These are phyloP conservation scores for Quadroppia sp. DNA, from an alignment of 2,888 invertebrate genomes.

Conservation along the genomic window DNA sequence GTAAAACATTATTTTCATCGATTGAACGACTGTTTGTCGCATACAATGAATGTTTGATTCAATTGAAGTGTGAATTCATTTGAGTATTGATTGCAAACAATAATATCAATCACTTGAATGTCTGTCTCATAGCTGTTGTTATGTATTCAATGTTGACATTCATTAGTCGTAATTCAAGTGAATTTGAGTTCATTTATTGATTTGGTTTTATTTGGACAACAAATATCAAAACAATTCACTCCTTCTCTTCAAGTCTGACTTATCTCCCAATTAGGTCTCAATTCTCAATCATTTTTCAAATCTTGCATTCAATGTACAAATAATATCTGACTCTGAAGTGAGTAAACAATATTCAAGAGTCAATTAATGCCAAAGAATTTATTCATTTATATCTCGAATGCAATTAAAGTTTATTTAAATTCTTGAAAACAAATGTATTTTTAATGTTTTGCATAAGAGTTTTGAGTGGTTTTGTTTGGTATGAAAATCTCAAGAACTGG, in stretches of 20 bases:
- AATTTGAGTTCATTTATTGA: slow-evolving; percentile 25
- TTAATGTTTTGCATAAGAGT: neutral
- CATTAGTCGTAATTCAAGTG: slow-evolving; percentile 2
- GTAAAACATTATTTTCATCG: neutral
- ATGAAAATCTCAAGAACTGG: neutral
- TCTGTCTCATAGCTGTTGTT: neutral
- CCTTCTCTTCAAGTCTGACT: neutral
- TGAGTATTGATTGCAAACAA: slow-evolving; percentile 16
- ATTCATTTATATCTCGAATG: no score
- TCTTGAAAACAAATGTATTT: no score
- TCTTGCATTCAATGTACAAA: neutral
- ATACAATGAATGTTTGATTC: neutral
- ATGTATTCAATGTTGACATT: slow-evolving; percentile 17
- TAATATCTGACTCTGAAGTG: neutral
- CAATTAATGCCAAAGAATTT: no score
- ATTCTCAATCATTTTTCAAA: neutral
- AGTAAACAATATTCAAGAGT: neutral
- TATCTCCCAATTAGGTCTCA: slow-evolving; percentile 17
- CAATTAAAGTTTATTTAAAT: neutral
- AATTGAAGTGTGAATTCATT: slow-evolving; percentile 17
- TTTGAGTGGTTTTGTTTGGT: slow-evolving; percentile 23
- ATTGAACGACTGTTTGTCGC: neutral
- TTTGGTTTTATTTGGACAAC: neutral
- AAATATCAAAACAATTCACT: slow-evolving; percentile 4
- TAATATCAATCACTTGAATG: slow-evolving; percentile 20